Percentiles rank a stretch among this genome's conserved stretches.
phyloP scores from a whole-genome alignment of 92 coral and sea anemone genomes.

The Virgularia gustaviana region DNA sequence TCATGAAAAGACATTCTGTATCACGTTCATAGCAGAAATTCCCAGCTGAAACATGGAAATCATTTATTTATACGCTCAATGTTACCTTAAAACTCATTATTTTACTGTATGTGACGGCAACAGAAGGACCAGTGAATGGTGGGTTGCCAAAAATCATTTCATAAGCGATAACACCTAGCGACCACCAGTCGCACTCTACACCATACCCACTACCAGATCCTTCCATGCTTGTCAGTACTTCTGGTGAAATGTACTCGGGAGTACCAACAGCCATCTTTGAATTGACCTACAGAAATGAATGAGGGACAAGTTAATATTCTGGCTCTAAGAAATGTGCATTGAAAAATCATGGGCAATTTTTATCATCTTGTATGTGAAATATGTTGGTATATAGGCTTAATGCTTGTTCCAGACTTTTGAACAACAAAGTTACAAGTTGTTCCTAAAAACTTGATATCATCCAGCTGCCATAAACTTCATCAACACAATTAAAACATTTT shows the following conservation, averaged over 20 bases:
- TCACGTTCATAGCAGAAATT: not conserved
- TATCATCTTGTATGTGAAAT: too few species aligned
- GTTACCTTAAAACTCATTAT: constrained; percentile 93
- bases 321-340: not conserved
- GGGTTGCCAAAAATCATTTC: constrained; percentile 96
- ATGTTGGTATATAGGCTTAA: too few species aligned
- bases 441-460: too few species aligned
- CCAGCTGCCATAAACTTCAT: too few species aligned
- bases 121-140: constrained; percentile 94
- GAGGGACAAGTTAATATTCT: not conserved
- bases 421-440: too few species aligned
- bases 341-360: not conserved
- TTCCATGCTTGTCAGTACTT: constrained; percentile 96
- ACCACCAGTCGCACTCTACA: constrained; percentile 99
- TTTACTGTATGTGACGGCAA: constrained; percentile 91
- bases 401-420: too few species aligned
- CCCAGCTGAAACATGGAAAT: not conserved
- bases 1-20: not conserved
- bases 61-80: not conserved
- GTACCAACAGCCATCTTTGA: constrained; percentile 99
- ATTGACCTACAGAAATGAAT: constrained; percentile 80
- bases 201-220: constrained; percentile 94
- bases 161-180: constrained; percentile 94
- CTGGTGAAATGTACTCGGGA: constrained; percentile 96
- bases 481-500: too few species aligned